Percentiles rank a stretch among this genome's conserved stretches.
These are phyloP conservation scores for Luffia ferchaultella DNA, from an alignment of 2,888 invertebrate genomes.

Conservation along the genomic window DNA sequence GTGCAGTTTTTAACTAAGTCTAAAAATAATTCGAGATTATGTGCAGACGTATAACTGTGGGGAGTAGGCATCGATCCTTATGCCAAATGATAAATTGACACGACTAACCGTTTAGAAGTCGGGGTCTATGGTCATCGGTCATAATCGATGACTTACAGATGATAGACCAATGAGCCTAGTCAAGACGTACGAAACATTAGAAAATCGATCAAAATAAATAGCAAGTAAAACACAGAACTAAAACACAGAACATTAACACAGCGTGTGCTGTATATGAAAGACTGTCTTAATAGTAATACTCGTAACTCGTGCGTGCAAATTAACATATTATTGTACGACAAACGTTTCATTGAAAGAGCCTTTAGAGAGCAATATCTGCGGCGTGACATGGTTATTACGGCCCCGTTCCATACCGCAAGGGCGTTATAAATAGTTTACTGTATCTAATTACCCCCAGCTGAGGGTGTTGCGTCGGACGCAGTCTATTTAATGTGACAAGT, in stretches of 20 bases:
- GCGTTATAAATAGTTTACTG: constrained; percentile 6
- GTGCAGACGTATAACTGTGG: too few species aligned
- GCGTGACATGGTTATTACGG: neutral
- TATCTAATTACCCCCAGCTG: constrained; percentile 1
- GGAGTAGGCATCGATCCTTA: too few species aligned
- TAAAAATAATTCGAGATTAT: too few species aligned
- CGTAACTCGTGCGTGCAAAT: constrained; percentile 1
- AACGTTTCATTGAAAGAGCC: neutral
- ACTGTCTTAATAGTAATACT: constrained; percentile 3
- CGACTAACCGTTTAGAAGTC: too few species aligned
- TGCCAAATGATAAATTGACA: too few species aligned
- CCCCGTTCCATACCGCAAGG: neutral
- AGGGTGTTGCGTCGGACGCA: neutral
- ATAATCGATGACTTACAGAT: too few species aligned
- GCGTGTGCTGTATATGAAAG: neutral
- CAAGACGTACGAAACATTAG: too few species aligned
- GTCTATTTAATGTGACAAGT: too few species aligned
- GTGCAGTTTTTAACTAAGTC: too few species aligned
- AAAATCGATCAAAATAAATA: neutral
- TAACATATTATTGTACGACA: neutral
- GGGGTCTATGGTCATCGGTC: too few species aligned
- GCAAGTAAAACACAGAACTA: neutral
- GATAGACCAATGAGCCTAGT: too few species aligned
- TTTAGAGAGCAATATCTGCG: neutral
- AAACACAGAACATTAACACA: neutral